A percentile compares a stretch with the other conserved stretches of the same genome.
Conservation (phyloP, 2,888 invertebrate species). For the Habroteleia sp. region DNA sequence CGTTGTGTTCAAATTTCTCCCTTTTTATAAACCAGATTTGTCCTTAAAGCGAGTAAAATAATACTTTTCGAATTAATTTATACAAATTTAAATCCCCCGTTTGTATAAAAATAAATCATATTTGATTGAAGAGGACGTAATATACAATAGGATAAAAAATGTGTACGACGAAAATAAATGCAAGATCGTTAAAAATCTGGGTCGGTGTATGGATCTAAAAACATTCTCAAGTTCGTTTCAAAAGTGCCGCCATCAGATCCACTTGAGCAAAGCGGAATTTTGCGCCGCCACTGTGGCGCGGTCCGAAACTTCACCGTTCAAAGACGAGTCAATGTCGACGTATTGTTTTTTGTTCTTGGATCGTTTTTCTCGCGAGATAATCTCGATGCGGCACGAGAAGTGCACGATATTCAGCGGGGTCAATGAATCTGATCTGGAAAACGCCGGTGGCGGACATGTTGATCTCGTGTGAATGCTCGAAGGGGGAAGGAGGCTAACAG, state of each 20-base stretch:
- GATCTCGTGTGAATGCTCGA: constrained; percentile 13
- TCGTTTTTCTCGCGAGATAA: constrained; percentile 49
- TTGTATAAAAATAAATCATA: no score
- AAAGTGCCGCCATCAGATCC: neutral
- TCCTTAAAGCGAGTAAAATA: no score
- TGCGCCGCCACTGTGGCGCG: neutral
- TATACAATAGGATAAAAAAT: no score
- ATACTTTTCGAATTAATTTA: no score
- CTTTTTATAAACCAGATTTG: no score
- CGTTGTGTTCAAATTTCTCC: no score
- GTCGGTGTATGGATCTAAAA: constrained; percentile 1
- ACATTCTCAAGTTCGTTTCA: constrained; percentile 5
- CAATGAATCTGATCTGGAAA: constrained; percentile 62
- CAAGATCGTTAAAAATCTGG: neutral
- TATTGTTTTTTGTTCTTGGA: constrained; percentile 33
- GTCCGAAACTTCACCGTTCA: constrained; percentile 10
- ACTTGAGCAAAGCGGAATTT: constrained; percentile 14
- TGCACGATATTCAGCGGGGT: constrained; percentile 57
- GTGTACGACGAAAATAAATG: constrained; percentile 2
- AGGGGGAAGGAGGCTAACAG: neutral
- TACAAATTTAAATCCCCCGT: no score
- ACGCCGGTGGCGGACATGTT: constrained; percentile 49
- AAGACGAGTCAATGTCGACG: constrained; percentile 30
- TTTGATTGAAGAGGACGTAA: no score
- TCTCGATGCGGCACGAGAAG: constrained; percentile 40